These are phyloP conservation scores for Petaurus breviceps DNA, from an alignment of 2,113 vertebrate genomes.

Conservation along the genomic window DNA sequence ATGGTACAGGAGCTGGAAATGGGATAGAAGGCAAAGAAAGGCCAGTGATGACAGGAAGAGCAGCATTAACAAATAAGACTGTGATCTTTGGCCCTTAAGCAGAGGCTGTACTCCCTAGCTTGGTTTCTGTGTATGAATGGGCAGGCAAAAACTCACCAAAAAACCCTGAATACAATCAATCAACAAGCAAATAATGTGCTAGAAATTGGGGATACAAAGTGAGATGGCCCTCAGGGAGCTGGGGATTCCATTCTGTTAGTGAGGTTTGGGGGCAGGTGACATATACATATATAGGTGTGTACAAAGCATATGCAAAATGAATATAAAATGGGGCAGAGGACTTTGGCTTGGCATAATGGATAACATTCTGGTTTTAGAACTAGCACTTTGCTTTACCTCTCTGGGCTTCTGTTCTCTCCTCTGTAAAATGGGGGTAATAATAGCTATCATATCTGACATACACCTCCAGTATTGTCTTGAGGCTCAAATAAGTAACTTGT, in stretches of 20 bases:
- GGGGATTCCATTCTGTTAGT: not conserved
- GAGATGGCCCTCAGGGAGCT: not conserved
- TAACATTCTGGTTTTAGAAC: not conserved
- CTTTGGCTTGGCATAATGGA: not conserved
- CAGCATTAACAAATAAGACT: no score
- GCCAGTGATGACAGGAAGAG: no score
- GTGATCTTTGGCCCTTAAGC: no score
- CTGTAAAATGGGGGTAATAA: not conserved
- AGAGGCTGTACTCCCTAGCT: no score
- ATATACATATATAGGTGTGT: not conserved
- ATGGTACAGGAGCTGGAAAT: no score
- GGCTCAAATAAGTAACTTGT: not conserved
- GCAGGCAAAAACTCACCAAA: no score
- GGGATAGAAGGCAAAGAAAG: no score
- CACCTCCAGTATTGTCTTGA: not conserved
- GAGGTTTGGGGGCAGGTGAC: no score
- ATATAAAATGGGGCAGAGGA: not conserved
- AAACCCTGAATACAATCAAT: not conserved
- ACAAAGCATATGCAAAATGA: not conserved
- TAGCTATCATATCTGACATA: not conserved
- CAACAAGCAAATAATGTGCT: not conserved
- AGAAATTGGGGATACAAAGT: not conserved
- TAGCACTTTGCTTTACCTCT: not conserved
- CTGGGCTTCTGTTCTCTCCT: not conserved
- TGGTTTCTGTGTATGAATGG: no score